phyloP scores from a whole-genome alignment of 2,113 vertebrate genomes.

The Macquaria ambigua region DNA sequence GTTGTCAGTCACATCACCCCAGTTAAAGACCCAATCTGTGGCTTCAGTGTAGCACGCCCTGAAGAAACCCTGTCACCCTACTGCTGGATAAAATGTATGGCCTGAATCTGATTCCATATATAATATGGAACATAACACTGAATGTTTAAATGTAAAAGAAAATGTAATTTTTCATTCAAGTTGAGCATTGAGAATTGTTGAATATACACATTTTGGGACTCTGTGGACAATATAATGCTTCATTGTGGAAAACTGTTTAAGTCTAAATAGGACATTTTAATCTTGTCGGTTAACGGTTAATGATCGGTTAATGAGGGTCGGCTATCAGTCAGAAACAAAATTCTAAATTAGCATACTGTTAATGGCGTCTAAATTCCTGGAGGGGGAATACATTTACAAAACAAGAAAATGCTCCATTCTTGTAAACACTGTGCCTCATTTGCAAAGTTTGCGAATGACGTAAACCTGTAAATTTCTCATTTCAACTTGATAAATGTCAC shows the following conservation, averaged over 20 bases:
- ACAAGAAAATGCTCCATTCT: background rate
- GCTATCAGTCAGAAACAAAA: no score
- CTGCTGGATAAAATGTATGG: background rate
- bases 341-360: no score
- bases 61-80: background rate
- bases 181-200: background rate
- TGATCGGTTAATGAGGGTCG: no score
- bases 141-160: background rate
- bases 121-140: background rate
- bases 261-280: no score
- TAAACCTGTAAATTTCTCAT: background rate
- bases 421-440: background rate
- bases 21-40: background rate
- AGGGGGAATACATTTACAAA: background rate
- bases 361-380: background rate
- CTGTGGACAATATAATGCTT: background rate
- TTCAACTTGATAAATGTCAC: background rate
- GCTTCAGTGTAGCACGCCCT: background rate
- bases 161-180: background rate
- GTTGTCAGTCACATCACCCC: background rate
- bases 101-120: background rate
- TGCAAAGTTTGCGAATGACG: background rate
- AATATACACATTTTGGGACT: background rate
- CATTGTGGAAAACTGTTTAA: background rate
- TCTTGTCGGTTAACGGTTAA: no score